Conservation (phyloP, 2,888 invertebrate species). For the Choreutis nemorana region DNA sequence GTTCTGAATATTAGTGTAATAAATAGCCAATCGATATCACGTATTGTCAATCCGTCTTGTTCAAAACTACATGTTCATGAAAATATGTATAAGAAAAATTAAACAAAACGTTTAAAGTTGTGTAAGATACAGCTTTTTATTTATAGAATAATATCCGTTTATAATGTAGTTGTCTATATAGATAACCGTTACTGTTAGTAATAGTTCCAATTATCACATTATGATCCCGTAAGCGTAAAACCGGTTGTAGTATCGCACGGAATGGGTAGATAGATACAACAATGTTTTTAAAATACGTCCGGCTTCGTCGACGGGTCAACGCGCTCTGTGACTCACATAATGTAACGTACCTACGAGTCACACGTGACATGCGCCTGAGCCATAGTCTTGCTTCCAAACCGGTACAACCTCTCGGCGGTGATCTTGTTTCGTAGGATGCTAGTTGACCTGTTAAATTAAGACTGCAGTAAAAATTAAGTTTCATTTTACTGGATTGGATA, state of each 20-base stretch:
- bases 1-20: too few species aligned
- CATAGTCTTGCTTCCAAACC: constrained; percentile 18
- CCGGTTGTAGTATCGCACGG: constrained; percentile 29
- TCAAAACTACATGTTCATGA: too few species aligned
- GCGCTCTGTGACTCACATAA: constrained; percentile 37
- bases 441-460: too few species aligned
- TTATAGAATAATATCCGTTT: too few species aligned
- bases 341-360: constrained; percentile 13
- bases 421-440: constrained; percentile 2
- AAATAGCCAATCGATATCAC: too few species aligned
- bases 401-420: constrained; percentile 11
- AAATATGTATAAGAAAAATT: too few species aligned
- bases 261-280: constrained; percentile 18
- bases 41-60: too few species aligned
- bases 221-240: constrained; percentile 21
- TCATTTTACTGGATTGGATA: too few species aligned
- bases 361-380: constrained; percentile 20
- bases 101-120: too few species aligned
- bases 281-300: constrained; percentile 21
- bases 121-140: too few species aligned
- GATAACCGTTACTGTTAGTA: constrained; percentile 20
- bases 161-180: too few species aligned
- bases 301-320: constrained; percentile 35
- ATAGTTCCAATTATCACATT: constrained; percentile 25
- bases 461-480: too few species aligned